Base-by-base conservation (phyloP, 2,113 vertebrate genomes). In the Ariopsis seemanni region DNA sequence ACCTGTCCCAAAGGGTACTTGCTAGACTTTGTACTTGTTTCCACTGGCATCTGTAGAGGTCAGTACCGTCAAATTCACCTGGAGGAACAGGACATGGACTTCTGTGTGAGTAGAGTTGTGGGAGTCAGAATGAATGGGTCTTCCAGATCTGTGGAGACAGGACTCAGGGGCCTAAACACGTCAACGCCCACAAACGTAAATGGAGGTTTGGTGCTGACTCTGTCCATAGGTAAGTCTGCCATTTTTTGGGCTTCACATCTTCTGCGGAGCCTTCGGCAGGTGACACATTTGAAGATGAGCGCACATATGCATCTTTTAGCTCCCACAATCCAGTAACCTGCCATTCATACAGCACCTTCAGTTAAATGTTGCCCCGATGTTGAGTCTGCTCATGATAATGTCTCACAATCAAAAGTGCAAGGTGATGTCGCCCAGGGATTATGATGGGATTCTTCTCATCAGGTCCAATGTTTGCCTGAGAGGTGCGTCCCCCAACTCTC, bases 301-400 rank as follows among this genome's bases (percentile, higher is more conserved):
- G 57, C 63, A 27, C 42, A 30, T 18, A 86, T 85, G 27, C 69
- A 60, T 75, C 27, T 58, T 85, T 75, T 85, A 2, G 50, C 83
- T 22, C 84, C 84, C 25, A 85, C 25, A 18, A 78, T 78, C 34
- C 84, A 75, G 62, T 48, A 85, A 25, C 55, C 84, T 60, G 69
- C 84, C 52, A 34, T n/a, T 60, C 34, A 6, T 12, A 85, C 11
- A 11, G 55, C 22, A 25, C 55, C 84, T 62, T 85, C 67, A 0
- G 69, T 74, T 9, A 85, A 42, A 4, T 85, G 69, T 25, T 27
- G 11, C 20, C 83, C 30, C 27, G 57, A 42, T 77, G 71, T 14
- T 85, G 22, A 50, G 53, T 62, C 62, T 85, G 69, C 25, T 85
- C 22, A 5, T 85, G 84, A 62, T 85, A 50, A 42, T 62, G 34